Evolutionary conservation across 2,888 invertebrate genomes (phyloP).

Genomic region (Clivina fossor): DNA sequence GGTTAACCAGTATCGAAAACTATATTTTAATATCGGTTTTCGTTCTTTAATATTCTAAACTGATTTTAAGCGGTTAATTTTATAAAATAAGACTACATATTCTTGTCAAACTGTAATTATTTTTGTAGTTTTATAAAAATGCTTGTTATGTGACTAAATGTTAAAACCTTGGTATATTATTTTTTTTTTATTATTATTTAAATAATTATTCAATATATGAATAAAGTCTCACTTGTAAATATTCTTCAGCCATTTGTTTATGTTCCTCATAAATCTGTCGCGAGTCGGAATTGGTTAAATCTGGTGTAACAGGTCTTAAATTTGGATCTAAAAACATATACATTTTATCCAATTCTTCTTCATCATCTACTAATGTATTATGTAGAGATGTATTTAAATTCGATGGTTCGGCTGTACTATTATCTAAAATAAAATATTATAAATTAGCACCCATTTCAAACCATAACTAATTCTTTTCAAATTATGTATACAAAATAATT

Average conservation of each 20-base stretch:
- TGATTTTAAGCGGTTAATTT: too few relatives aligned
- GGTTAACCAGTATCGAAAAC: too few relatives aligned
- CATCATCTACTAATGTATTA: constrained; percentile 51
- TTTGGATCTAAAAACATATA: constrained; percentile 80
- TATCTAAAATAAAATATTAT: constrained; percentile 19
- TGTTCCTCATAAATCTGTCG: constrained; percentile 86
- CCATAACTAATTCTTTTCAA: constrained; percentile 5
- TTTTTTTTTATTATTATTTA: too few relatives aligned
- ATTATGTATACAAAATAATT: neutral
- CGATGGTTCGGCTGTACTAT: constrained; percentile 15
- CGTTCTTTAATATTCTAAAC: too few relatives aligned
- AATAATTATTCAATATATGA: neutral
- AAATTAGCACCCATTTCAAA: too few relatives aligned
- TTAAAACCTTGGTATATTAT: too few relatives aligned
- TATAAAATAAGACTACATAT: too few relatives aligned
- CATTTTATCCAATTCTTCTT: constrained; percentile 67
- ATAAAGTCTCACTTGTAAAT: constrained; percentile 66
- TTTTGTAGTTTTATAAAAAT: too few relatives aligned
- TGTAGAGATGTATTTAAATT: constrained; percentile 16
- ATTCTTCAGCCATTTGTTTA: constrained; percentile 84
- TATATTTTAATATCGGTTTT: too few relatives aligned
- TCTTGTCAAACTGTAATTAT: too few relatives aligned
- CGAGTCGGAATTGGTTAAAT: constrained; percentile 74
- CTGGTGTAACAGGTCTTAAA: constrained; percentile 81
- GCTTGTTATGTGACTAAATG: too few relatives aligned